phyloP scores from a whole-genome alignment of 1,140 invertebrate species.

The Panagrolaimus sp. region DNA sequence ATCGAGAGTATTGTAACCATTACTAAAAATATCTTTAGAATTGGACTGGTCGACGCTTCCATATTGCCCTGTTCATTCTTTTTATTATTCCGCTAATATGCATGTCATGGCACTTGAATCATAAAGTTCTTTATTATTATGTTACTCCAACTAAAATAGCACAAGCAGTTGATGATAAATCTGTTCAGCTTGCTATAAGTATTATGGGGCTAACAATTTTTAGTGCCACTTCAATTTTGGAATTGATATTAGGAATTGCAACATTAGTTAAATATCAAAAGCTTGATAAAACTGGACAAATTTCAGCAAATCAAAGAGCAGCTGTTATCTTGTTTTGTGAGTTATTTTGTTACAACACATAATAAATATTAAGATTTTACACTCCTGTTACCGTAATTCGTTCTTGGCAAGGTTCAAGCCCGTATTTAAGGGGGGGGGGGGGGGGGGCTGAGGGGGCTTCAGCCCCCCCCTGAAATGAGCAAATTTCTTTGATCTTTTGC shows the following conservation, averaged over 20 bases:
- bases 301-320: not conserved
- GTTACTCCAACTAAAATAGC: not conserved
- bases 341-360: not conserved
- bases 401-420: no score
- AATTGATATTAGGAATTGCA: not conserved
- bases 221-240: not conserved
- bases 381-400: no score
- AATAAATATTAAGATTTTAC: no score
- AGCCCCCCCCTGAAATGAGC: no score
- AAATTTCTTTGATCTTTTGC: no score
- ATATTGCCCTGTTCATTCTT: not conserved
- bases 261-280: not conserved
- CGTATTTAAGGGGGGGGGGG: no score
- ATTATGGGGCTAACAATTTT: slow-evolving; percentile 1
- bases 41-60: not conserved
- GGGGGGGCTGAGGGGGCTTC: no score
- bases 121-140: not conserved
- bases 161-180: not conserved
- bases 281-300: not conserved
- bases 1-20: not conserved
- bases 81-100: not conserved
- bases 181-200: not conserved
- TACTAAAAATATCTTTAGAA: not conserved
- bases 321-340: not conserved
- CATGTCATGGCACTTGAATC: not conserved